These are phyloP conservation scores for Eulithis prunata DNA, from an alignment of 2,888 invertebrate genomes.

Conservation along the genomic window DNA sequence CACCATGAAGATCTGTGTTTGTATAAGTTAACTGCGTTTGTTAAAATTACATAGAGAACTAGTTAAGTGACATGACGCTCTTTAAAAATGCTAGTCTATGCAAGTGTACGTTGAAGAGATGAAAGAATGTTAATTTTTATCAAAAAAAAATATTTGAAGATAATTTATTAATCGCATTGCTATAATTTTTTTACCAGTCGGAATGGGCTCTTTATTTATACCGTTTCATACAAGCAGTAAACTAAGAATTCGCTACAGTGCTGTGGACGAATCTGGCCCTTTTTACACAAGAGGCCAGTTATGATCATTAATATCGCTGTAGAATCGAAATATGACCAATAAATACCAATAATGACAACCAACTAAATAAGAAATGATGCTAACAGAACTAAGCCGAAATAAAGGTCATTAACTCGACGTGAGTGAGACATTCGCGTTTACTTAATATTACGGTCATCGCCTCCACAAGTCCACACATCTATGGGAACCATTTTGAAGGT, in stretches of 20 bases:
- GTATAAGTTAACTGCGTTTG: slow-evolving; percentile 4
- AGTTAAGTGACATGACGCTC: too few relatives aligned
- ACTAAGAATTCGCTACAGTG: too few relatives aligned
- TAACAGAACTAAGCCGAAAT: slow-evolving; percentile 58
- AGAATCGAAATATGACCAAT: too few relatives aligned
- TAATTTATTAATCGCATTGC: not conserved
- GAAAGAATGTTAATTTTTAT: too few relatives aligned
- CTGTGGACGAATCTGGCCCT: not conserved
- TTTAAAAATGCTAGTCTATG: too few relatives aligned
- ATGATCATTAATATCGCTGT: too few relatives aligned
- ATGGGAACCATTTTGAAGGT: slow-evolving; percentile 49
- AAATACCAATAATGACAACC: too few relatives aligned
- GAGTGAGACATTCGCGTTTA: slow-evolving; percentile 82
- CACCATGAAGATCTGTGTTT: slow-evolving; percentile 39
- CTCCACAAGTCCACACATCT: slow-evolving; percentile 58
- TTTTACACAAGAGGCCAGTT: not conserved
- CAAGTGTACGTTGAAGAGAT: too few relatives aligned
- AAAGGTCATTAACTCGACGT: slow-evolving; percentile 83
- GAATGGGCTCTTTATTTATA: too few relatives aligned
- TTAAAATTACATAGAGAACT: too few relatives aligned
- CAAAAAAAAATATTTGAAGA: too few relatives aligned
- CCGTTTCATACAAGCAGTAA: too few relatives aligned
- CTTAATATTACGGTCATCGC: slow-evolving; percentile 82
- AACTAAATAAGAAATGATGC: not conserved
- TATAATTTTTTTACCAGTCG: not conserved